Base-by-base conservation (phyloP, 2,113 vertebrate genomes). In the Nesogale talazaci region DNA sequence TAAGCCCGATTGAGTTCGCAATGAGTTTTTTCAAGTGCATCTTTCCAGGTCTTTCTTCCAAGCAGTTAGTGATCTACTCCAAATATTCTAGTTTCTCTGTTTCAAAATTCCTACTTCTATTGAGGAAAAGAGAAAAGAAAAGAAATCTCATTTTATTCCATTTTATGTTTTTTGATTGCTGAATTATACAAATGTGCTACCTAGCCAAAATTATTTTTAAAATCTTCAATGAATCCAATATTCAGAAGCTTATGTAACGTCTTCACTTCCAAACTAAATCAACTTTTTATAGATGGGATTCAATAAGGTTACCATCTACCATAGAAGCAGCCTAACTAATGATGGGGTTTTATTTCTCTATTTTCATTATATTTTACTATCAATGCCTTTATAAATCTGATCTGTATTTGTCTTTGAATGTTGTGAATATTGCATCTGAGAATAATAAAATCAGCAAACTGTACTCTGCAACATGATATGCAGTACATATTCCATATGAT, bases 201-300 rank as follows among this genome's bases (percentile, higher is more conserved):
- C 91, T 92, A 92, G 94, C 94, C 96, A 96, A 95, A 96, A 94
- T 91, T 94, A 94, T 95, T 94, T 97, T 95, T 91, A 87, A 89
- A 94, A 46, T 89, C 79, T 79, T 95, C 89, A 92, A 82, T 89
- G 95, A 94, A 96, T 95, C 83, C 86, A 92, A 89, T 95, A 97
- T 96, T 96, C 87, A 94, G 95, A 96, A 95, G 89, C 75, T 42
- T 96, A 95, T 93, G 61, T 93, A 95, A 96, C 83, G 40, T 76
- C n/a, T 94, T 92, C 84, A 67, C 76, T 90, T 46, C 84, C 92
- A 94, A 59, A 91, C 57, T 92, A 94, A 86, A 91, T 93, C 75
- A 92, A 89, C 74, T 93, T 94, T 65, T 82, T 84, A 75, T 90
- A 91, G 90, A 83, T 88, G 83, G 46, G 93, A 85, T 89, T 57